Conservation (phyloP, 2,113 vertebrate species). For the Tinamus guttatus region DNA sequence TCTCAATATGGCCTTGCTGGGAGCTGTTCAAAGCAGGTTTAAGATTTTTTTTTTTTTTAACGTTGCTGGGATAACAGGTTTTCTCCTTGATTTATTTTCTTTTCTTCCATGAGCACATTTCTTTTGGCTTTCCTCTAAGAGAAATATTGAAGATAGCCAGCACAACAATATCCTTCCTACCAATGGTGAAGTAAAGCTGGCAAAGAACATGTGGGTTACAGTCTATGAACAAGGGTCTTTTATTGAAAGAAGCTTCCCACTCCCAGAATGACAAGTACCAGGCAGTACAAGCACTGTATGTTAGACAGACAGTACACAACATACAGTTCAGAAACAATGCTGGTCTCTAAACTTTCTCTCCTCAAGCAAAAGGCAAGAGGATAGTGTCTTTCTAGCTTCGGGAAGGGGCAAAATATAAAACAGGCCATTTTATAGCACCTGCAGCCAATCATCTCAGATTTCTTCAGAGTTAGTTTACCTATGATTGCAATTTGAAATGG, state of each 20-base stretch:
- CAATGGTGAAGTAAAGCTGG: not conserved
- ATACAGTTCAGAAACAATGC: not conserved
- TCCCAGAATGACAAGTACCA: conserved; percentile 1
- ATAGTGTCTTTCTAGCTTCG: not conserved
- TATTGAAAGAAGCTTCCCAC: not conserved
- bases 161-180: not conserved
- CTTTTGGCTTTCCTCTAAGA: not conserved
- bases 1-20: not conserved
- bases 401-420: not conserved
- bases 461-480: not conserved
- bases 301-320: too few relatives aligned
- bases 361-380: not conserved
- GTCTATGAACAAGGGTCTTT: conserved; percentile 26
- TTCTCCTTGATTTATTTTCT: not conserved
- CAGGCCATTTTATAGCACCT: not conserved
- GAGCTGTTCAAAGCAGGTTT: not conserved
- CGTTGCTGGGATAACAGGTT: not conserved
- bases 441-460: not conserved
- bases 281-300: not conserved
- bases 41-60: not conserved
- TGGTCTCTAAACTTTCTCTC: not conserved
- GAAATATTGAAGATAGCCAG: not conserved
- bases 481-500: not conserved
- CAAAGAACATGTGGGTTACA: not conserved
- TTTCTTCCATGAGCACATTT: not conserved